Conservation (phyloP, 2,113 vertebrate genomes). For the Lepus americanus region DNA sequence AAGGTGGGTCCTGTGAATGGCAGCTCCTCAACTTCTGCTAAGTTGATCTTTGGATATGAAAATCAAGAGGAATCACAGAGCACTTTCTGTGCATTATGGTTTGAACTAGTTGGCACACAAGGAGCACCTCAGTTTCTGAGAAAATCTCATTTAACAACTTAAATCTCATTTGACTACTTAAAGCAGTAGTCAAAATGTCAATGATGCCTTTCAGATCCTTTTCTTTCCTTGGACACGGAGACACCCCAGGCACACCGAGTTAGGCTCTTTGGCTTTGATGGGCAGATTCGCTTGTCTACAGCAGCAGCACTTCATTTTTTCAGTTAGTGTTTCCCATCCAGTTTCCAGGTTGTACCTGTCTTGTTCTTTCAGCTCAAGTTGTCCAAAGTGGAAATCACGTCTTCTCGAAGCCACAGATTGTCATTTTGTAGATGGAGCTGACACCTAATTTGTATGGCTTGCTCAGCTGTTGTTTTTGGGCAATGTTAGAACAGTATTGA, state of each 20-base stretch:
- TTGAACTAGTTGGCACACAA: not conserved
- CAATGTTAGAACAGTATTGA: not conserved
- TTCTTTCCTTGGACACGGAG: not conserved
- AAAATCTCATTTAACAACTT: not conserved
- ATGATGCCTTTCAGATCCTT: not conserved
- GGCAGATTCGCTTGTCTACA: slow-evolving; percentile 1
- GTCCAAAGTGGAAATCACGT: not conserved
- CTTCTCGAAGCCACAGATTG: not conserved
- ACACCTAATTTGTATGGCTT: not conserved
- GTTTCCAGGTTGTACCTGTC: not conserved
- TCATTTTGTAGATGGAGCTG: not conserved
- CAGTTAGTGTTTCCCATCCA: not conserved
- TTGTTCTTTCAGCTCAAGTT: not conserved
- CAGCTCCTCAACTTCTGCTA: slow-evolving; percentile 1
- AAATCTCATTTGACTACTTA: slow-evolving; percentile 25
- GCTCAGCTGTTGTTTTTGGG: not conserved
- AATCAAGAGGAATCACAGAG: not conserved
- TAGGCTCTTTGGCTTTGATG: slow-evolving; percentile 36
- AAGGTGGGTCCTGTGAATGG: not conserved
- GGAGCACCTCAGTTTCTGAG: not conserved
- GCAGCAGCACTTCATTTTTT: not conserved
- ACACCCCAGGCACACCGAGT: not conserved
- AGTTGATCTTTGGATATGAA: not conserved
- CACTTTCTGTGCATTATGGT: not conserved
- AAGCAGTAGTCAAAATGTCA: not conserved